Percentiles rank a stretch among this genome's conserved stretches.
phyloP scores from a whole-genome alignment of 2,888 invertebrate species.

The Ornithoptera alexandrae region DNA sequence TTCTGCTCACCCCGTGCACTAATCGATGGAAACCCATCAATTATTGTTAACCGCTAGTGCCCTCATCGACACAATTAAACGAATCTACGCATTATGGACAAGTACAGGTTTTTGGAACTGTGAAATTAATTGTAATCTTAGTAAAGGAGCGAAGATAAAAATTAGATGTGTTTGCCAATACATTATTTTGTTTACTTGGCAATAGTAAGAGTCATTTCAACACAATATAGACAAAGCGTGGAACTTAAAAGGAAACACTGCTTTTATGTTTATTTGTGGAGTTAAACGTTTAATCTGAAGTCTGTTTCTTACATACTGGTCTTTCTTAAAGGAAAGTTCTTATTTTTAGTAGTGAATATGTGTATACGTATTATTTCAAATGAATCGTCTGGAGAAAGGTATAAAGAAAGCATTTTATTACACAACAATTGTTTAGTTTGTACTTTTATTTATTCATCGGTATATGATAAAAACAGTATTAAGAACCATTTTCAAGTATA shows the following conservation, averaged over 20 bases:
- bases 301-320: not conserved
- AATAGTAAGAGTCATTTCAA: conserved; percentile 27
- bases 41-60: not conserved
- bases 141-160: conserved; percentile 19
- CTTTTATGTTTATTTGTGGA: conserved; percentile 9
- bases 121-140: conserved; percentile 26
- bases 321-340: not conserved
- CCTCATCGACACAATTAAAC: not conserved
- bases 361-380: too few species aligned
- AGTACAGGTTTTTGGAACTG: not conserved
- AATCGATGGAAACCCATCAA: conserved; percentile 46
- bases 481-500: not conserved
- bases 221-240: conserved; percentile 23
- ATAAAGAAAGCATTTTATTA: not conserved
- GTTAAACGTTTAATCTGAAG: conserved; percentile 6
- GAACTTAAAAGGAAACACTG: conserved; percentile 28
- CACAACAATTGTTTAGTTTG: not conserved
- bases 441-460: not conserved
- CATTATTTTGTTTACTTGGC: conserved; percentile 41
- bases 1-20: conserved; percentile 37
- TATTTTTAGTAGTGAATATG: not conserved
- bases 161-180: conserved; percentile 34
- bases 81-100: not conserved
- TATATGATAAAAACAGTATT: not conserved
- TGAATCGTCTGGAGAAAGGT: too few species aligned